These are phyloP conservation scores for Acanthis flammea DNA, from an alignment of 2,797 vertebrate species.

Conservation along the genomic window DNA sequence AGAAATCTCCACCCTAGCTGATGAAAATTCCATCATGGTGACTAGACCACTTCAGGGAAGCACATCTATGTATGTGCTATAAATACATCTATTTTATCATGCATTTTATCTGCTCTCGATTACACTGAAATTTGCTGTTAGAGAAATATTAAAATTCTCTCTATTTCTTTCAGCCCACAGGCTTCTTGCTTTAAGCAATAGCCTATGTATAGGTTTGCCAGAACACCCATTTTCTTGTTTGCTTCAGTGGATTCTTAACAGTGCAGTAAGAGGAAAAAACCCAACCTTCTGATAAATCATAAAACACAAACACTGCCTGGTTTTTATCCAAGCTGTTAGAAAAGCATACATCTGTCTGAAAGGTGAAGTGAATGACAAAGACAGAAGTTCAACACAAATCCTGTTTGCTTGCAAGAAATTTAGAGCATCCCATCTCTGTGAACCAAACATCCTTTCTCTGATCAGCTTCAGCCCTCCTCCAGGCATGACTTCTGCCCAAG, in stretches of 20 bases:
- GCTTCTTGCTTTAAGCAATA: neutral
- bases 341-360: neutral
- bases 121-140: neutral
- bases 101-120: neutral
- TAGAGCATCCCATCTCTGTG: neutral
- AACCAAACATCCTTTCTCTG: neutral
- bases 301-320: neutral
- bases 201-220: neutral
- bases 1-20: neutral
- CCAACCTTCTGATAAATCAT: neutral
- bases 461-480: neutral
- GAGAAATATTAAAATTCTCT: neutral
- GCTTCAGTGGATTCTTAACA: neutral
- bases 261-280: neutral
- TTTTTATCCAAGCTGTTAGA: neutral
- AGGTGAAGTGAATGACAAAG: neutral
- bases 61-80: neutral
- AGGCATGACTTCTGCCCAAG: neutral
- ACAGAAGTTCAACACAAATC: neutral
- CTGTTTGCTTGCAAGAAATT: neutral
- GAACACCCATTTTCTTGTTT: neutral
- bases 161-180: neutral
- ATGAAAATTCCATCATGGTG: neutral
- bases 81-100: neutral
- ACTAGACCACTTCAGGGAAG: neutral